Percentiles rank a stretch among this genome's conserved stretches.
Evolutionary conservation across 2,113 vertebrate genomes (phyloP).

Genomic region (Corynorhinus townsendii): DNA sequence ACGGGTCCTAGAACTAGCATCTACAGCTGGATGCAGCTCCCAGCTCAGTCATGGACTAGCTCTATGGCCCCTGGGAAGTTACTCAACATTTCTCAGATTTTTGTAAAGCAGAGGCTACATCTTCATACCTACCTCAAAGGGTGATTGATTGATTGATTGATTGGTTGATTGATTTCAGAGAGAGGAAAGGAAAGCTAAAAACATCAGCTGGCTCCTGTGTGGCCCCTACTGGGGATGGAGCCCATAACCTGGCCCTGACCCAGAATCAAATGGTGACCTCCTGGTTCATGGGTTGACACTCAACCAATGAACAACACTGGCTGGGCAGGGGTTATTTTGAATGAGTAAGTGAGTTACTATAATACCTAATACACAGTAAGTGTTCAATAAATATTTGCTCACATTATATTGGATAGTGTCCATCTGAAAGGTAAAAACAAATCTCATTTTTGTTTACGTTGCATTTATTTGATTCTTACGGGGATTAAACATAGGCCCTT

Average conservation of each 20-base stretch:
- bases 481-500: background rate
- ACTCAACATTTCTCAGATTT: background rate
- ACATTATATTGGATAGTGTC: background rate
- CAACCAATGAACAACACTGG: too few relatives aligned
- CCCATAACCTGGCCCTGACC: too few relatives aligned
- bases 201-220: too few relatives aligned
- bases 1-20: background rate
- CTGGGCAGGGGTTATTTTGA: background rate
- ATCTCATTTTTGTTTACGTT: background rate
- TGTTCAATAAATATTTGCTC: background rate
- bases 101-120: background rate
- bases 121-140: background rate
- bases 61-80: background rate
- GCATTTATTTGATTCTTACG: background rate
- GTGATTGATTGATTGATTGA: too few relatives aligned
- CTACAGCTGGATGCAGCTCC: background rate
- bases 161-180: too few relatives aligned
- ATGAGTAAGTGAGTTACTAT: background rate
- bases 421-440: background rate
- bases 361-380: background rate
- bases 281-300: too few relatives aligned
- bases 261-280: too few relatives aligned
- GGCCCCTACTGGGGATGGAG: too few relatives aligned
- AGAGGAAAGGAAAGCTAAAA: too few relatives aligned
- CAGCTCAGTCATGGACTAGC: background rate